phyloP scores from a whole-genome alignment of 2,113 vertebrate species.

The Pycnonotus jocosus region DNA sequence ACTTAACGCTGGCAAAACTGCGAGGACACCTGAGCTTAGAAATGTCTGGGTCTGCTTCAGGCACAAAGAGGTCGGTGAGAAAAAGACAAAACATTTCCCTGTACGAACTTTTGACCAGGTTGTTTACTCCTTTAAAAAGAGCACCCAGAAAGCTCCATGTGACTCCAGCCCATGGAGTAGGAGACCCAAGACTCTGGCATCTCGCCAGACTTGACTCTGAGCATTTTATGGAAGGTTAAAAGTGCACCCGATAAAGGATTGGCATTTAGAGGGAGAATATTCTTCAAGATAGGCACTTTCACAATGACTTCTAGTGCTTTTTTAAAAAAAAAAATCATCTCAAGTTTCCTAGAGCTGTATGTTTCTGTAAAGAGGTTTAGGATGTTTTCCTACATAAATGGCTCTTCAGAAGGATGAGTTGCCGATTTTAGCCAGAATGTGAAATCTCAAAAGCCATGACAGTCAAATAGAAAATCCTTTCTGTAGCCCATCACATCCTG shows the following conservation, averaged over 20 bases:
- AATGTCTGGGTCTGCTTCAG: background rate
- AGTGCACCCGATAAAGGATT: constrained; percentile 60
- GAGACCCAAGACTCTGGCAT: constrained; percentile 21
- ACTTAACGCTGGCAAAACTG: background rate
- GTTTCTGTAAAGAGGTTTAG: constrained; percentile 34
- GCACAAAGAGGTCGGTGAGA: background rate
- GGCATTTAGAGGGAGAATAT: constrained; percentile 19
- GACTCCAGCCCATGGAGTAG: background rate
- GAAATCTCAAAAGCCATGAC: background rate
- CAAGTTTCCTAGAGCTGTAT: constrained; percentile 1
- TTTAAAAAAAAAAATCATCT: constrained; percentile 30
- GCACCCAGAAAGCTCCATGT: background rate
- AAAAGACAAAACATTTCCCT: background rate
- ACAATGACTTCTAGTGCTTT: constrained; percentile 35
- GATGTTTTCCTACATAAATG: constrained; percentile 15
- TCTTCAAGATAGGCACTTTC: constrained; percentile 29
- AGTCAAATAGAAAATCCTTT: background rate
- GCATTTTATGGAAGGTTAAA: constrained; percentile 64
- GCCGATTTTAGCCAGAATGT: background rate
- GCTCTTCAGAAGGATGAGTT: background rate
- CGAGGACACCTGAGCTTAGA: background rate
- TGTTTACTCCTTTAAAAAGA: background rate
- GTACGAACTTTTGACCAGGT: background rate
- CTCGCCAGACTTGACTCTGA: constrained; percentile 31
- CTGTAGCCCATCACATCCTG: background rate